Base-by-base conservation (phyloP, 2,888 invertebrate species). In the Ellobium chinense region DNA sequence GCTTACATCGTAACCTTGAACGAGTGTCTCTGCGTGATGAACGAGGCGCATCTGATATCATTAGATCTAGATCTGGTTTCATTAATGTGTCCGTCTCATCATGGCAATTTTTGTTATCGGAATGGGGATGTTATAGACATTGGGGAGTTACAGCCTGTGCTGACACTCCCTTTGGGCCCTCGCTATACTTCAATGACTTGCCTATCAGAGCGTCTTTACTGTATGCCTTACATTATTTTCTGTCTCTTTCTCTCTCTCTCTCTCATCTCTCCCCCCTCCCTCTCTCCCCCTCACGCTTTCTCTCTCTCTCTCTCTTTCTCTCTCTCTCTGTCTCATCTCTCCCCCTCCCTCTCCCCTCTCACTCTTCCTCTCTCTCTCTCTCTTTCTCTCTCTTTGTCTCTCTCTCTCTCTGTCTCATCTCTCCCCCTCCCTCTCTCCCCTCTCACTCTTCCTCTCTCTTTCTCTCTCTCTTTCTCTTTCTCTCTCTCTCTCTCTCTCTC, bases 381-480 rank as follows among this genome's bases (percentile, higher is more conserved):
- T 18, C 7, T 46, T 18, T 46, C 46, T 46, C 46, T 18, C 46
- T 46, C 46, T 46, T 18, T 46, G 9, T 46, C 46, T 46, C 46
- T 46, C 46, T 46, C 46, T 18, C 46, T 46, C 46, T 46, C 46
- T 46, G 9, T 46, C 46, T 46, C 46, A 12, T 18, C 7, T 46
- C 46, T 12, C 46, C 18, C 69, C 70, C 60, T 60, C 63, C 62
- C 62, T 60, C 60, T 29, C 62, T 60, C 37, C 37, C 5, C 18
- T 29, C 24, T n/a, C n/a, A 14, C n/a, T n/a, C 21, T n/a, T n/a
- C 21, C 21, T 60, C 60, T 60, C 60, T 60, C 60, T 21, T n/a
- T 60, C 60, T 1, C 60, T n/a, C 63, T 72, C 78, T 31, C 72
- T 37, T 69, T 62, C 72, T 72, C 62, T 63, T 62, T 72, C 56